A percentile compares a stretch with the other conserved stretches of the same genome.
phyloP scores from a whole-genome alignment of 2,797 vertebrate genomes.

The Tangara arthus region DNA sequence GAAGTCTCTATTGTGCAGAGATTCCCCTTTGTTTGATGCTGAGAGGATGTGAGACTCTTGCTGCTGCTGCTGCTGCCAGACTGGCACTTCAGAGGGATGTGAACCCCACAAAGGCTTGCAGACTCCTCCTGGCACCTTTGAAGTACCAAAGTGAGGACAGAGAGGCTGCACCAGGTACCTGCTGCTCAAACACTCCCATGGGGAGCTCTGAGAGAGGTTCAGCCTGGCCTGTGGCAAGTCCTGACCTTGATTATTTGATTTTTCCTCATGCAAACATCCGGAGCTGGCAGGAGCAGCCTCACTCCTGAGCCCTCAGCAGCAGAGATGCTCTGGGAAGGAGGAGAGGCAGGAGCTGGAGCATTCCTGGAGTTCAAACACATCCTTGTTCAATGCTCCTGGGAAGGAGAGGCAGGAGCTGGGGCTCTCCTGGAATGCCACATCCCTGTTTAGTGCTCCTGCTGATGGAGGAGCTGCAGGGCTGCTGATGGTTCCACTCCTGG shows the following conservation, averaged over 20 bases:
- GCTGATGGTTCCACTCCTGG: not conserved
- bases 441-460: not conserved
- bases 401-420: not conserved
- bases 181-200: not conserved
- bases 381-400: not conserved
- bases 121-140: not conserved
- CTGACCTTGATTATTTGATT: not conserved
- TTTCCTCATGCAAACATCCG: not conserved
- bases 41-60: not conserved
- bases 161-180: not conserved
- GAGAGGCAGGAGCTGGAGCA: not conserved
- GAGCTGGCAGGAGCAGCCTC: not conserved
- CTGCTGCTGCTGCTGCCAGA: not conserved
- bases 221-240: not conserved
- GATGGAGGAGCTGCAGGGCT: not conserved
- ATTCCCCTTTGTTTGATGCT: conserved; percentile 7
- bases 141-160: not conserved
- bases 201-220: not conserved
- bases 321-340: not conserved
- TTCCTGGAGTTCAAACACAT: not conserved
- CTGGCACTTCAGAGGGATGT: conserved; percentile 7
- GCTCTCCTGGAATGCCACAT: not conserved
- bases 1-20: not conserved
- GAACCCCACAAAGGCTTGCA: not conserved
- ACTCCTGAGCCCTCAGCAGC: not conserved